Evolutionary conservation across 2,888 invertebrate species (phyloP), one percentile per base, ranked within the genome.

Genomic region (Resseliella maxima): DNA sequence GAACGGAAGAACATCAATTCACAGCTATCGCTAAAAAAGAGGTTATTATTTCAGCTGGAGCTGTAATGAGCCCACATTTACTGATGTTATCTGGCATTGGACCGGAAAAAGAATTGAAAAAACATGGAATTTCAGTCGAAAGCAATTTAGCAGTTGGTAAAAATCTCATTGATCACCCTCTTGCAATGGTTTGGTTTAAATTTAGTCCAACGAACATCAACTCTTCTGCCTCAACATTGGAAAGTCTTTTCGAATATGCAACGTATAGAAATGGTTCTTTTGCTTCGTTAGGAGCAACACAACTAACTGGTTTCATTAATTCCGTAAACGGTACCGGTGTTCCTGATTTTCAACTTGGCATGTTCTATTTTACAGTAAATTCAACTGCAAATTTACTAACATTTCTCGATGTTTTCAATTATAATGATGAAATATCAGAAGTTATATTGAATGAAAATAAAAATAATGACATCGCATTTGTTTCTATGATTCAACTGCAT

Each of bases 21-120:
- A 81, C 41, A 81, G 86, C 92, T 0, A 89, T 90, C 81, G 94
- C 94, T 0, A 92, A 92, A 86, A 93, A 93, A 88, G 96, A 96
- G 90, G 93, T 97, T 0, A 94, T 97, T 87, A 89, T 97, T 24
- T 94, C 95, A 31, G 96, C 95, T 1, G 97, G 97, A 1, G 92
- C 96, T 0, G 92, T 97, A 83, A 94, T 95, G 88, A 94, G 96
- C 1, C 96, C 97, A 0, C 96, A 97, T 89, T 89, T 97, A 59
- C 91, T 97, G 64, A 94, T 97, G 95, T 90, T 97, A 31, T 95
- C 96, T 24, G 97, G 97, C 0, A 92, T 96, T 10, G 95, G 95
- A 6, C 95, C 95, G 0, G 90, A 89, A 85, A 90, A 92, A 0
- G 94, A 95, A 88, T 91, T 95, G 27, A 89, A 91, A 31, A 91